Percentiles rank a stretch among this genome's conserved stretches.
These are phyloP conservation scores for Trachurus trachurus DNA, from an alignment of 2,797 vertebrate species.

Conservation along the genomic window DNA sequence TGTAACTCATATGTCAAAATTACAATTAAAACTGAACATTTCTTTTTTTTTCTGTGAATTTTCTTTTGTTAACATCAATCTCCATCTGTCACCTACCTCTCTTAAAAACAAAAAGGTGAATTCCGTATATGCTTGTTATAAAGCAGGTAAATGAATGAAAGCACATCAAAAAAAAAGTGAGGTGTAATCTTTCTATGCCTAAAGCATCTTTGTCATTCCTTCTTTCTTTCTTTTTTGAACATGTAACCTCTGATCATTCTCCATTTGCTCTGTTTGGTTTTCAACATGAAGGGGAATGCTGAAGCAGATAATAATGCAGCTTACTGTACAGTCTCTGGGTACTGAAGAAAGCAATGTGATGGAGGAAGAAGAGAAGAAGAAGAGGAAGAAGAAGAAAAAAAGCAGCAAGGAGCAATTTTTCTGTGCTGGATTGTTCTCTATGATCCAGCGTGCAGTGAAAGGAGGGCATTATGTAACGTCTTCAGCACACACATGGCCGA, in stretches of 20 bases:
- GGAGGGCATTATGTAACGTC: constrained; percentile 87
- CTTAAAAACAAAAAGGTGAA: constrained; percentile 13
- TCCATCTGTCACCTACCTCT: not conserved
- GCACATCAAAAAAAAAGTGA: constrained; percentile 26
- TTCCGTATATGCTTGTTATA: not conserved
- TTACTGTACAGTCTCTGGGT: constrained; percentile 61
- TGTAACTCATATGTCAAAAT: constrained; percentile 21
- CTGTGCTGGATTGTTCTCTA: constrained; percentile 82
- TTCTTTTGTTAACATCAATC: constrained; percentile 41
- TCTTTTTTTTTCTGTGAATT: constrained; percentile 36
- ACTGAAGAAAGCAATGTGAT: constrained; percentile 71
- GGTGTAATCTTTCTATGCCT: constrained; percentile 26
- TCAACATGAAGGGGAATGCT: constrained; percentile 68
- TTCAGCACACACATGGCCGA: constrained; percentile 88
- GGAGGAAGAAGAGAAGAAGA: constrained; percentile 55
- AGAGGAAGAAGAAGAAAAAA: constrained; percentile 31
- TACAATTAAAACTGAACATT: not conserved
- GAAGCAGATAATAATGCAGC: constrained; percentile 51
- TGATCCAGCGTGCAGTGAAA: constrained; percentile 85
- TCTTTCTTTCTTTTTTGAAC: not conserved
- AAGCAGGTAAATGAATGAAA: constrained; percentile 21
- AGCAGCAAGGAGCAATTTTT: constrained; percentile 76
- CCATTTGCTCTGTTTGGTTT: constrained; percentile 69
- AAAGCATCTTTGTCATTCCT: constrained; percentile 9
- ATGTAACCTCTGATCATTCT: constrained; percentile 60